These are phyloP conservation scores for Tethya wilhelma DNA, from an alignment of 37 sponge, comb jelly and placozoan genomes.

Conservation along the genomic window DNA sequence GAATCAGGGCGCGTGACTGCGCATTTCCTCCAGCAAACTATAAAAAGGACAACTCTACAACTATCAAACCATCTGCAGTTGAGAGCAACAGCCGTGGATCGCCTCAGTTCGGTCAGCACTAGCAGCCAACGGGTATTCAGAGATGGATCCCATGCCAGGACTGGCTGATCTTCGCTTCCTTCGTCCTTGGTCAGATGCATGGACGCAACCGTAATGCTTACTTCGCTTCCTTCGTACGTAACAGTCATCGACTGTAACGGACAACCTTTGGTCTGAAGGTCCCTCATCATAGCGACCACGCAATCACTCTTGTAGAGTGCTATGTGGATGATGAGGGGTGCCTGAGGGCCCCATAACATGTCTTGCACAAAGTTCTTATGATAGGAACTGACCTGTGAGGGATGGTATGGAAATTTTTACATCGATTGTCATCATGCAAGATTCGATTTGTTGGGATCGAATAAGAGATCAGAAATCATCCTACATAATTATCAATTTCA, in stretches of 20 bases:
- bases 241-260: conserved; percentile 1
- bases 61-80: too few relatives aligned
- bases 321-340: conserved; percentile 54
- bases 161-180: conserved; percentile 23
- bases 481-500: too few relatives aligned
- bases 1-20: too few relatives aligned
- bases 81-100: too few relatives aligned
- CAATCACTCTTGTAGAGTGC: conserved; percentile 63
- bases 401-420: conserved; percentile 18
- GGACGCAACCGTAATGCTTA: background rate
- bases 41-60: too few relatives aligned
- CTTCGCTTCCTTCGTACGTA: conserved; percentile 39
- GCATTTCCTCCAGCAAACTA: too few relatives aligned
- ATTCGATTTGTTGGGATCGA: too few relatives aligned
- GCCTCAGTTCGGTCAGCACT: too few relatives aligned
- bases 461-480: too few relatives aligned
- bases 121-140: too few relatives aligned
- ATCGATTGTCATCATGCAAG: too few relatives aligned
- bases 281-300: conserved; percentile 65
- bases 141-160: too few relatives aligned
- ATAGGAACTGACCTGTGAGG: background rate
- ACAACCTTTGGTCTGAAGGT: conserved; percentile 30
- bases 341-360: conserved; percentile 43
- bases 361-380: background rate
- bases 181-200: background rate